These are phyloP conservation scores for Cheirogaleus major DNA, from an alignment of 2,797 vertebrate species.

Conservation along the genomic window DNA sequence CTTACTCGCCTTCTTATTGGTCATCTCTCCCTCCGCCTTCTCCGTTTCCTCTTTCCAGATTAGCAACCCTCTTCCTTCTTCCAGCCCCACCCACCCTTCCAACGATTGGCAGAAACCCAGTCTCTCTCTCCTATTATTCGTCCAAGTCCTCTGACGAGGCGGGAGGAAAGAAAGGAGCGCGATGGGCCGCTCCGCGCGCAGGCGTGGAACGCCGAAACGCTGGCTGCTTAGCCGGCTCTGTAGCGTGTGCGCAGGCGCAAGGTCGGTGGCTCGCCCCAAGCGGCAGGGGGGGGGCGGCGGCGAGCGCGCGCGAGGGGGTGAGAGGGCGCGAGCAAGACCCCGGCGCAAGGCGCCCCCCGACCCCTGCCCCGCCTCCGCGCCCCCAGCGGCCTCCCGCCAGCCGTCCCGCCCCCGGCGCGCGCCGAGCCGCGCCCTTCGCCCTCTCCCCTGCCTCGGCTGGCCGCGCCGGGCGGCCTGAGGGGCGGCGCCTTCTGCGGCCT, in stretches of 20 bases:
- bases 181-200: slow-evolving; percentile 49
- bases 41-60: slow-evolving; percentile 57
- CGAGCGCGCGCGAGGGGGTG: slow-evolving; percentile 8
- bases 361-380: neutral
- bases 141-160: neutral
- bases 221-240: neutral
- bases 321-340: slow-evolving; percentile 73
- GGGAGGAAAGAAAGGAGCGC: slow-evolving; percentile 52
- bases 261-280: neutral
- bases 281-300: slow-evolving; percentile 54
- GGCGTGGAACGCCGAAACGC: slow-evolving; percentile 49
- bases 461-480: slow-evolving; percentile 65
- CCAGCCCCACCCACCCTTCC: neutral
- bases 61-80: neutral
- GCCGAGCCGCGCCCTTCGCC: slow-evolving; percentile 71
- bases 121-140: slow-evolving; percentile 59
- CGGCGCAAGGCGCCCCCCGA: slow-evolving; percentile 53
- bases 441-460: slow-evolving; percentile 46
- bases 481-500: slow-evolving; percentile 75
- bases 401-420: slow-evolving; percentile 67
- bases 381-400: neutral
- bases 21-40: neutral
- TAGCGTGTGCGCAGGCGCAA: slow-evolving; percentile 70
- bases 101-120: slow-evolving; percentile 67
- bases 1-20: slow-evolving; percentile 23